Conservation (phyloP, 2,888 invertebrate genomes). For the Xanthia icteritia region DNA sequence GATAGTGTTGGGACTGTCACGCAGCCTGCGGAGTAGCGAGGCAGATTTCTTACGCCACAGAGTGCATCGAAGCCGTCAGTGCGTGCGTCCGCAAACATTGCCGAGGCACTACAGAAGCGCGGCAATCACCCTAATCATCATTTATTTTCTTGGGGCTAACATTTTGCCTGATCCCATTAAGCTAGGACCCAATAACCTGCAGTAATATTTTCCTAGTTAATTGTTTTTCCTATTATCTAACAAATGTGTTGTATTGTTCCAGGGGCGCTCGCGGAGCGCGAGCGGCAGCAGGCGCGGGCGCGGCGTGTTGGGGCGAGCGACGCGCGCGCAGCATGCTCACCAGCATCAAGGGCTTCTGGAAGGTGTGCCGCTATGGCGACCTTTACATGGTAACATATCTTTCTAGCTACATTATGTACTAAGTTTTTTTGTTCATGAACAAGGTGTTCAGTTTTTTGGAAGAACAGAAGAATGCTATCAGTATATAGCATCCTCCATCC, state of each 20-base stretch:
- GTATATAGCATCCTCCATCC: no score
- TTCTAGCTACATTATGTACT: not conserved
- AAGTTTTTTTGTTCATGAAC: no score
- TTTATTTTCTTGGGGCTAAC: no score
- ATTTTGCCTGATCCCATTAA: not conserved
- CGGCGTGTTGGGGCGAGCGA: constrained; percentile 74
- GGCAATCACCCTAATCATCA: no score
- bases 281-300: constrained; percentile 75
- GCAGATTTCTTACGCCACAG: no score
- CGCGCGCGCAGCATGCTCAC: constrained; percentile 87
- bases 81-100: no score
- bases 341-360: constrained; percentile 88
- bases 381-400: constrained; percentile 85
- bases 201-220: not conserved
- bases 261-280: constrained; percentile 80
- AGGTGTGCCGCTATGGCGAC: constrained; percentile 89
- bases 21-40: no score
- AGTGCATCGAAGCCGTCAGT: no score
- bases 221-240: not conserved
- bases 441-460: no score
- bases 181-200: not conserved
- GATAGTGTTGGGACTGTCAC: no score
- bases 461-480: no score
- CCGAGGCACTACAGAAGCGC: no score
- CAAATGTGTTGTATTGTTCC: constrained; percentile 48